Evolutionary conservation across 2,888 invertebrate species (phyloP).

Genomic region (Itoplectis maculator): DNA sequence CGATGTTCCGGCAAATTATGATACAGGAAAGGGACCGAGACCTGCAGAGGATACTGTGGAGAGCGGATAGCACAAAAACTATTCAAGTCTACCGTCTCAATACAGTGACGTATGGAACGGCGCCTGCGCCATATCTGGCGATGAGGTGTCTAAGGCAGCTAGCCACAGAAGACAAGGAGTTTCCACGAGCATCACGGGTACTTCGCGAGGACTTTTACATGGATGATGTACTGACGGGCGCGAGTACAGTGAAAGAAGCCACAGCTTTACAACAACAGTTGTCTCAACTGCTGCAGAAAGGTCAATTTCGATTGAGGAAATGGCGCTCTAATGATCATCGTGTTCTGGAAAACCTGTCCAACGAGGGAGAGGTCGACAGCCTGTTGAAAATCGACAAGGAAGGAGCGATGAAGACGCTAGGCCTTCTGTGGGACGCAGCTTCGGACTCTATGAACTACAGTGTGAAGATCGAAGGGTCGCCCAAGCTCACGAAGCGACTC

Average conservation of each 20-base stretch:
- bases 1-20: conserved; percentile 60
- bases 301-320: conserved; percentile 53
- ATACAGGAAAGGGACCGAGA: conserved; percentile 40
- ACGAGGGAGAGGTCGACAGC: conserved; percentile 32
- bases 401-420: conserved; percentile 52
- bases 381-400: conserved; percentile 55
- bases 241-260: conserved; percentile 25
- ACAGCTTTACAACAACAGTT: conserved; percentile 18
- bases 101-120: conserved; percentile 58
- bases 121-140: conserved; percentile 38
- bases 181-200: conserved; percentile 32
- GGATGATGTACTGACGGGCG: conserved; percentile 61
- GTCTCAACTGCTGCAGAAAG: not conserved
- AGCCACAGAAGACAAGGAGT: conserved; percentile 48
- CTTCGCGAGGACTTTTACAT: conserved; percentile 57
- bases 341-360: conserved; percentile 24
- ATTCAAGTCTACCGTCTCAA: conserved; percentile 42
- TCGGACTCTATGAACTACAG: conserved; percentile 51
- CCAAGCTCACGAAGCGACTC: conserved; percentile 42
- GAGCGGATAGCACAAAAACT: conserved; percentile 25
- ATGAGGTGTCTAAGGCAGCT: conserved; percentile 56
- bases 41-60: conserved; percentile 57
- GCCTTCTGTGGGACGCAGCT: conserved; percentile 58
- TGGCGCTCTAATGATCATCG: conserved; percentile 45
- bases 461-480: conserved; percentile 15